Percentiles rank a stretch among this genome's conserved stretches.
Evolutionary conservation across 2,113 vertebrate species (phyloP).

Genomic region (Tursiops truncatus): DNA sequence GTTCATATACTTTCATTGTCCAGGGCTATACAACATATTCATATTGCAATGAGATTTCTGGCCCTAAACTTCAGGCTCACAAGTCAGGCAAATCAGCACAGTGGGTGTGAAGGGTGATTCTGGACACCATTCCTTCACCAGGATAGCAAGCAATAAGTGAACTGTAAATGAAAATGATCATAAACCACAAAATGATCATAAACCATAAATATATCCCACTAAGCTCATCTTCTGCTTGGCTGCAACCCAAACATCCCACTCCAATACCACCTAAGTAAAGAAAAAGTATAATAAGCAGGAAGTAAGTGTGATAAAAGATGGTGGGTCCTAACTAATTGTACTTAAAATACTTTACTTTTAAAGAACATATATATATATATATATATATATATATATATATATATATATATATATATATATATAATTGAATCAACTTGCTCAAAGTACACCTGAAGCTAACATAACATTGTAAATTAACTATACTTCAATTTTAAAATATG

Average conservation of each 20-base stretch:
- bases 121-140: neutral
- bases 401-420: neutral
- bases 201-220: constrained; percentile 6
- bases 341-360: neutral
- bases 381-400: neutral
- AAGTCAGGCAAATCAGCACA: neutral
- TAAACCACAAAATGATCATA: neutral
- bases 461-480: neutral
- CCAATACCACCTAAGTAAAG: neutral
- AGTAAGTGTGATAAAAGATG: neutral
- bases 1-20: neutral
- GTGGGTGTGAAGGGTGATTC: neutral
- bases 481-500: neutral
- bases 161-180: neutral
- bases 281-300: neutral
- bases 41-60: neutral
- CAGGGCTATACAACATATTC: neutral
- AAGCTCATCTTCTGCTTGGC: neutral
- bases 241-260: neutral
- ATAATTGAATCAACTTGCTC: neutral
- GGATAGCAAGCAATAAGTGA: neutral
- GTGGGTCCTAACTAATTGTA: neutral
- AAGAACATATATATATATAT: neutral
- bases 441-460: neutral
- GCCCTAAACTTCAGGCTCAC: neutral